Evolutionary conservation across 1,140 invertebrate genomes (phyloP).

Genomic region (Cydia amplana): DNA sequence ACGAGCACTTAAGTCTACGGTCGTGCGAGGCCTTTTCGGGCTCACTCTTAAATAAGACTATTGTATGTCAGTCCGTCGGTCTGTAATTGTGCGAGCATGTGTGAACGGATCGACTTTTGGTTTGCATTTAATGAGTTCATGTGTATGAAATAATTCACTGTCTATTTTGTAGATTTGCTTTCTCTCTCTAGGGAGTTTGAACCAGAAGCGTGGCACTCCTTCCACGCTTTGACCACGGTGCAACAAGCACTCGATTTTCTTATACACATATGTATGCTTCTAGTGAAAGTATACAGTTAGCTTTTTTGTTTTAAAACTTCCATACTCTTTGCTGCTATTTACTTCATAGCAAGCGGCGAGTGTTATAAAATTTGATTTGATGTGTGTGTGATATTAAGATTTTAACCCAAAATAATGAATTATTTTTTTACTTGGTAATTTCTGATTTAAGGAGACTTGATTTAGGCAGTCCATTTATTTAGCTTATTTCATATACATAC

Average conservation of each 20-base stretch:
- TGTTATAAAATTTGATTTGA: too few relatives aligned
- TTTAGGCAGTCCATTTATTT: too few relatives aligned
- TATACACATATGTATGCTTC: neutral
- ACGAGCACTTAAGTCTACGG: slow-evolving; percentile 43
- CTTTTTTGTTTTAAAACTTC: too few relatives aligned
- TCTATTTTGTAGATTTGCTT: slow-evolving; percentile 16
- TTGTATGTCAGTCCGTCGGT: slow-evolving; percentile 60
- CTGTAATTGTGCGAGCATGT: slow-evolving; percentile 57
- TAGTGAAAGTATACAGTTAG: neutral
- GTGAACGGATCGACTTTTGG: slow-evolving; percentile 39
- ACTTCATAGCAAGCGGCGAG: too few relatives aligned
- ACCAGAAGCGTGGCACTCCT: neutral
- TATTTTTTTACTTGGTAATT: too few relatives aligned
- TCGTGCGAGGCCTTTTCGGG: slow-evolving; percentile 71
- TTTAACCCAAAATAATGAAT: too few relatives aligned
- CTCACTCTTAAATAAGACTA: slow-evolving; percentile 60
- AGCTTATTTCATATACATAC: too few relatives aligned
- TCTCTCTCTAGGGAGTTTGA: neutral
- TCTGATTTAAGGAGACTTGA: too few relatives aligned
- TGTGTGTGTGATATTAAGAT: too few relatives aligned
- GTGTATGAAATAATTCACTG: slow-evolving; percentile 22
- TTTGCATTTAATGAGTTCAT: slow-evolving; percentile 35
- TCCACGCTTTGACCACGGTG: neutral
- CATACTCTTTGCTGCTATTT: too few relatives aligned
- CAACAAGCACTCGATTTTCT: neutral